Base-by-base conservation (phyloP, 2,797 vertebrate species). In the Myiotriccus ornatus region DNA sequence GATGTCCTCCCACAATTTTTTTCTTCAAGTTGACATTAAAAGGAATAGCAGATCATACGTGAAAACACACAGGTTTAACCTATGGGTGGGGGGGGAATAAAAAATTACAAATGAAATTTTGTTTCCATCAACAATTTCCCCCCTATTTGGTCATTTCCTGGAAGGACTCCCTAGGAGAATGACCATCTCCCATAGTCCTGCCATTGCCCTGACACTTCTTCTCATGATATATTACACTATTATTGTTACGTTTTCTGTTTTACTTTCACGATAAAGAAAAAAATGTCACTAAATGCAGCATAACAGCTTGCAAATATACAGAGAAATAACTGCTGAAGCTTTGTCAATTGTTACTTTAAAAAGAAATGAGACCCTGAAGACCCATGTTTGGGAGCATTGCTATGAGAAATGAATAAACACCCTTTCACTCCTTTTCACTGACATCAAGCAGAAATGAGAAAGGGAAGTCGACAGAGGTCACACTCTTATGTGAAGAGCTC, bases 381-480 rank as follows among this genome's bases (percentile, higher is more conserved):
- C 2, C 46, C 27, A 10, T 53, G 8, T 24, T 94, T 47, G 30
- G n/a, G 19, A 93, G 8, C 34, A 62, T 2, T 46, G 41, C 41
- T 82, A 49, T 63, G 64, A 89, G 64, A 85, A 89, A 92, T 67
- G 15, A 82, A 88, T 78, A 94, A 91, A 91, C 16, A 87, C 82
- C 52, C 24, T 87, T 77, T 64, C 68, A 34, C 56, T 82, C 53
- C 60, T 65, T 78, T 59, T 55, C 53, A 64, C 44, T 59, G 39
- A 39, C 37, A 80, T 57, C 64, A 63, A 50, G 56, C 22, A 89
- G 62, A 60, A 89, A 84, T 30, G 12, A 68, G 68, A 89, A 70
- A 73, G 23, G 35, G 53, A 90, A 87, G 64, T 32, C 0, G 1
- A 75, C 68, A 96, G 71, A 77, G 84, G 75, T 90, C 81, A 92